Evolutionary conservation across 2,888 invertebrate species (phyloP), one percentile per base, ranked within the genome.

Genomic region (Imbricaverruca yamaguchii): DNA sequence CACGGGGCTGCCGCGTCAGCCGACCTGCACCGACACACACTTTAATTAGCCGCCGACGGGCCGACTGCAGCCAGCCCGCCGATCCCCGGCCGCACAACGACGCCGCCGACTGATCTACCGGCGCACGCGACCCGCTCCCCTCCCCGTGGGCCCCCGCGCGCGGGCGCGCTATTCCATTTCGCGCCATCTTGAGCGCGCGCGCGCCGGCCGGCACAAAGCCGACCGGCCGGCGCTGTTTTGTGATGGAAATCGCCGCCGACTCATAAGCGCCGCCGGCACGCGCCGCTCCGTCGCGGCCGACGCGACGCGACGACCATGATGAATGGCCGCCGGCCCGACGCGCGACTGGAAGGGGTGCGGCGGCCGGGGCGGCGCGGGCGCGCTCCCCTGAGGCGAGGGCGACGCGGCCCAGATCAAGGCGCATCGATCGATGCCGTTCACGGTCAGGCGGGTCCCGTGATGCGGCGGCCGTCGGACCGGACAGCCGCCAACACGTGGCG

Each of bases 121-220:
- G 18, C 61, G 18, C 61, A 13, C 18, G 10, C 65, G 65, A 18
- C n/a, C 65, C 65, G 18, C 21, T 11, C n/a, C 11, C 65, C 23
- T 3, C 6, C 67, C 67, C 15, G 57, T 9, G 63, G 9, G 21
- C 53, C 74, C 23, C 74, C n/a, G 11, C 10, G 67, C 69, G 53
- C 39, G 53, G 21, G 55, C 74, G 55, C 74, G 74, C 74, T 55
- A 21, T 55, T 18, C 74, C 53, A 55, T 55, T 55, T 55, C 11
- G 74, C 74, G 74, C 74, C 74, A 74, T 74, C 74, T 74, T 74
- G 74, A 21, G 74, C 53, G 74, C 18, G 53, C 15, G 15, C 15
- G 15, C 39, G n/a, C 15, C 39, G 39, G 69, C 11, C 23, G 11
- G 21, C 53, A 74, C 74, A 74, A 74, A 74, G 74, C 53, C 21